Conservation (phyloP, 2,888 invertebrate species). For the Drosophila koepferae region DNA sequence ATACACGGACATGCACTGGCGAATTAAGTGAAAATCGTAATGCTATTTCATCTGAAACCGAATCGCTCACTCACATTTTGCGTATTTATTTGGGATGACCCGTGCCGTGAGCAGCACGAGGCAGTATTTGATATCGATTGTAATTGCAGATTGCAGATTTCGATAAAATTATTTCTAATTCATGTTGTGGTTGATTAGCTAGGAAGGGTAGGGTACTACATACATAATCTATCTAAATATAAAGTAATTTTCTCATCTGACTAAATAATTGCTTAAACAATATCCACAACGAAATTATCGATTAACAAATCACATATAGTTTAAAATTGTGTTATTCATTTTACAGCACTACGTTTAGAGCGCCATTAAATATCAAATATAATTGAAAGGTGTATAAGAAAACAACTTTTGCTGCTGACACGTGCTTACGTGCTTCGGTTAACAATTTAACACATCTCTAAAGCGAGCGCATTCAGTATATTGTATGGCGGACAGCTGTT, state of each 20-base stretch:
- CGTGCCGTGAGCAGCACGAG: neutral
- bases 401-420: neutral
- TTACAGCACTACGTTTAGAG: too few species aligned
- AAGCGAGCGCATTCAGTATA: constrained; percentile 8
- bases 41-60: constrained; percentile 32
- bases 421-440: neutral
- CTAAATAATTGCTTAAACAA: too few species aligned
- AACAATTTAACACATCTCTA: constrained; percentile 2
- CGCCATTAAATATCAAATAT: neutral
- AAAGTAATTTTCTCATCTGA: too few species aligned
- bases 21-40: constrained; percentile 18
- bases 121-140: neutral
- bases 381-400: neutral
- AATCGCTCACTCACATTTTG: constrained; percentile 16
- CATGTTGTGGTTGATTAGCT: too few species aligned
- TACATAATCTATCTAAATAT: too few species aligned
- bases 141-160: too few species aligned
- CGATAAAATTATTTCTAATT: too few species aligned
- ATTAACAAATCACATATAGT: too few species aligned
- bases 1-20: neutral
- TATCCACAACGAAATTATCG: too few species aligned
- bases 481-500: constrained; percentile 26
- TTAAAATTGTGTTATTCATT: too few species aligned
- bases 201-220: too few species aligned
- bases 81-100: constrained; percentile 2